Percentiles rank a stretch among this genome's conserved stretches.
Conservation (phyloP, 2,888 invertebrate species). For the Ophion costatus region DNA sequence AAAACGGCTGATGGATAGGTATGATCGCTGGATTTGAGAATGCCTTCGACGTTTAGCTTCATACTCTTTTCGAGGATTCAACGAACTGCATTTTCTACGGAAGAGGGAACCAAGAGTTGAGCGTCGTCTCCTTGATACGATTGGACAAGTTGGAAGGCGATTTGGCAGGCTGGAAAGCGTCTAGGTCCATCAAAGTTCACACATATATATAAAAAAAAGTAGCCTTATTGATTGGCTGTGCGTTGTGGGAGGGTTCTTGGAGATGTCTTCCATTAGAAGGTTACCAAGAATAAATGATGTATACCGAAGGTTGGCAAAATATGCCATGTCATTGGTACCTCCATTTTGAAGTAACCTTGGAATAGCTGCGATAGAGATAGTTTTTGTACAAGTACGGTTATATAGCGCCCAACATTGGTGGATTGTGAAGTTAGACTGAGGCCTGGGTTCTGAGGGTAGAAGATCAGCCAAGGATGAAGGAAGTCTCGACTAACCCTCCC, state of each 20-base stretch:
- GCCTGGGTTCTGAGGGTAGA: conserved; percentile 36
- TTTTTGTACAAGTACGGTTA: no score
- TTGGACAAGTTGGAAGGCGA: conserved; percentile 31
- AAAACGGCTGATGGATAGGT: conserved; percentile 9
- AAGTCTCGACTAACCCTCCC: conserved; percentile 47
- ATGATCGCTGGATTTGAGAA: conserved; percentile 21
- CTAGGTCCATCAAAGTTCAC: conserved; percentile 7
- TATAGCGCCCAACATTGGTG: neutral
- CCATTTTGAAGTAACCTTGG: neutral
- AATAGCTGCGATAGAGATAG: neutral
- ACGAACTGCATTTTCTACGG: conserved; percentile 41
- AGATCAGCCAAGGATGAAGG: conserved; percentile 55
- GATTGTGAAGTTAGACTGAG: neutral
- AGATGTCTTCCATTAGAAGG: neutral
- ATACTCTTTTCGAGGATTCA: conserved; percentile 32
- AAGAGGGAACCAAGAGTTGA: conserved; percentile 27
- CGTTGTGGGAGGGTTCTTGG: neutral
- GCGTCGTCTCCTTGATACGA: conserved; percentile 25
- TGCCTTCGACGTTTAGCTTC: conserved; percentile 52
- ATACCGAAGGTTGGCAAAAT: no score
- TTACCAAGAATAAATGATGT: no score
- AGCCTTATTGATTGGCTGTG: neutral
- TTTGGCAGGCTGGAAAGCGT: conserved; percentile 23
- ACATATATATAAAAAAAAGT: neutral
- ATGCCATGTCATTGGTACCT: no score